A percentile compares a stretch with the other conserved stretches of the same genome.
phyloP scores from a whole-genome alignment of 2,113 vertebrate species.

The Vidua chalybeata region DNA sequence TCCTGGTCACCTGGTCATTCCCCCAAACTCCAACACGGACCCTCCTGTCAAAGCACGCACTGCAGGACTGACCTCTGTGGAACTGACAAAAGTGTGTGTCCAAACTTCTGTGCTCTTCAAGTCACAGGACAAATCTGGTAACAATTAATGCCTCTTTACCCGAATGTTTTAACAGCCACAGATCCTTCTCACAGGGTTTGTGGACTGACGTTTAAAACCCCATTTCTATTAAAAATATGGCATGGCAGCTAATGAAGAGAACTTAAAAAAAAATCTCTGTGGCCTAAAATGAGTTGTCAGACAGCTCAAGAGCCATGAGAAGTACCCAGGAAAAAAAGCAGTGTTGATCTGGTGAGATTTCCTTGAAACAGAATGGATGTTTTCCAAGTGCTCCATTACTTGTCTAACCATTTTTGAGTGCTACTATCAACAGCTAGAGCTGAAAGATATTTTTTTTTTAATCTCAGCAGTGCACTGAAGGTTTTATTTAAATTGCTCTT shows the following conservation, averaged over 20 bases:
- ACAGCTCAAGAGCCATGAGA: background rate
- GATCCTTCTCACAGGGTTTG: background rate
- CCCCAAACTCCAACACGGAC: background rate
- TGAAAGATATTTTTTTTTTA: background rate
- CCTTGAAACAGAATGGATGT: slow-evolving; percentile 18
- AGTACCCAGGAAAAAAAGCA: background rate
- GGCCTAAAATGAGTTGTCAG: background rate
- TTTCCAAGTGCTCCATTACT: slow-evolving; percentile 49
- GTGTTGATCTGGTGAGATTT: background rate
- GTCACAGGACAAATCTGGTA: background rate
- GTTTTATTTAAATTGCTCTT: slow-evolving; percentile 66
- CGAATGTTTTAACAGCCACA: background rate
- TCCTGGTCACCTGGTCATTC: background rate
- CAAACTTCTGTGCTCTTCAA: background rate
- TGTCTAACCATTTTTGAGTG: slow-evolving; percentile 26
- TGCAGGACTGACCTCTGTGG: background rate
- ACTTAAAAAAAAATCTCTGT: background rate
- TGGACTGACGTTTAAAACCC: background rate
- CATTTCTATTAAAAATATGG: background rate
- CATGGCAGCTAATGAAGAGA: background rate
- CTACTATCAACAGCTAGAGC: slow-evolving; percentile 46
- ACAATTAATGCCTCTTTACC: background rate
- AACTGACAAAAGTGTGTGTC: background rate
- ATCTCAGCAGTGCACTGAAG: slow-evolving; percentile 53
- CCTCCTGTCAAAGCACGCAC: background rate